These are phyloP conservation scores for Ichneumoninae sp. DNA, from an alignment of 2,888 invertebrate genomes.

Conservation along the genomic window DNA sequence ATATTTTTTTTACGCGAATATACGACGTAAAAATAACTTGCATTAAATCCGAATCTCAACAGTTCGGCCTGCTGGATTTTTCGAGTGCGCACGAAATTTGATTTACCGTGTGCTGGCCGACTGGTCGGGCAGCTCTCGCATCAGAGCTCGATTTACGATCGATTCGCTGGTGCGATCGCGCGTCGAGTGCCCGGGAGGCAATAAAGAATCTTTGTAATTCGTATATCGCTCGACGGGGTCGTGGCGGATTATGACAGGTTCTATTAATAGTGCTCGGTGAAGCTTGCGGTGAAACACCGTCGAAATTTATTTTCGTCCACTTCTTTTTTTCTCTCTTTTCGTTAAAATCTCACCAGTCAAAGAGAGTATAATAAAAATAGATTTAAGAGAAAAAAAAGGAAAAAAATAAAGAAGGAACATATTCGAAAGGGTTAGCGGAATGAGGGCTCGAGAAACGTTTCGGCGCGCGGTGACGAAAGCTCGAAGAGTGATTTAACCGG, in stretches of 20 bases:
- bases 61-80: slow-evolving; percentile 26
- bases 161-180: slow-evolving; percentile 46
- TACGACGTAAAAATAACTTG: slow-evolving; percentile 29
- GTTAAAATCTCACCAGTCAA: slow-evolving; percentile 17
- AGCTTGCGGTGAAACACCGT: slow-evolving; percentile 46
- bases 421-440: slow-evolving; percentile 19
- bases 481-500: slow-evolving; percentile 46
- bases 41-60: slow-evolving; percentile 33
- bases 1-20: neutral
- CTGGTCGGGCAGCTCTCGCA: slow-evolving; percentile 21
- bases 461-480: slow-evolving; percentile 50
- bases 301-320: slow-evolving; percentile 49
- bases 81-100: slow-evolving; percentile 46
- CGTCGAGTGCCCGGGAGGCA: slow-evolving; percentile 58
- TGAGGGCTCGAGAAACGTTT: slow-evolving; percentile 8
- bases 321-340: neutral
- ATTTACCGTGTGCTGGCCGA: slow-evolving; percentile 40
- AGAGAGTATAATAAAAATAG: slow-evolving; percentile 27
- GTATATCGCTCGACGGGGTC: slow-evolving; percentile 21
- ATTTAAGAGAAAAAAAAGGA: neutral
- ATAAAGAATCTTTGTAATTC: slow-evolving; percentile 51
- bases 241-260: slow-evolving; percentile 52
- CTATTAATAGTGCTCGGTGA: slow-evolving; percentile 46
- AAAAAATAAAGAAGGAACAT: slow-evolving; percentile 1
- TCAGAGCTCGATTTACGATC: slow-evolving; percentile 63